Evolutionary conservation across 2,888 invertebrate species (phyloP), one percentile per base, ranked within the genome.

Genomic region (Osedax frankpressi): DNA sequence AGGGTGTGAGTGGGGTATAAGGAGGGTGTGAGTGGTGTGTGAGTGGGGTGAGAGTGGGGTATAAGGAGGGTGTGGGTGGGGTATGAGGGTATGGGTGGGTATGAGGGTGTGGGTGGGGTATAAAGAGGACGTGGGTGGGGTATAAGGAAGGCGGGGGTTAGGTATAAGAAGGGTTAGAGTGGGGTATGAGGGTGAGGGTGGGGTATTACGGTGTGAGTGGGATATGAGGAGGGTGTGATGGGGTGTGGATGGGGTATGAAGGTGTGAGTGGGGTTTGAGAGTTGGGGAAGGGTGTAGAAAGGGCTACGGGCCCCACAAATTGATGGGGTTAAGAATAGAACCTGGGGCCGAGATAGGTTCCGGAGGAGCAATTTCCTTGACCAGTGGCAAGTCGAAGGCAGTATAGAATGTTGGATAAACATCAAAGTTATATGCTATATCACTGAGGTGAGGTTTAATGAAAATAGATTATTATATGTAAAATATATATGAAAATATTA

Each of bases 121-220:
- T 19, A 14, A 19, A 1, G 19, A 59, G n/a, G 0, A 59, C n/a
- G 59, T 19, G 59, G 59, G 59, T 59, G 1, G 59, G n/a, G 19
- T 0, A n/a, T 59, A 59, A 14, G n/a, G 59, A n/a, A 59, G 59
- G 1, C 19, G 0, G 59, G 14, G 1, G 59, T 19, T 59, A 14
- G n/a, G 19, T 59, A 1, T 0, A 59, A 59, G 19, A 59, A 0
- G 59, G n/a, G 59, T 59, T 19, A 14, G n/a, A n/a, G 59, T 19
- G 59, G 59, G 59, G n/a, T n/a, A n/a, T n/a, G n/a, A 59, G 59
- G n/a, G 59, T 59, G 59, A 59, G 59, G 59, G 59, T 59, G 59
- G 59, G n/a, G 59, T 19, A 14, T 19, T 14, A n/a, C n/a, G n/a
- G 59, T 19, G 59, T 59, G 59, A 59, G 59, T 14, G 59, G 14